A percentile compares a stretch with the other conserved stretches of the same genome.
phyloP scores from a whole-genome alignment of 2,113 vertebrate genomes.

The Planiliza haematocheilus region DNA sequence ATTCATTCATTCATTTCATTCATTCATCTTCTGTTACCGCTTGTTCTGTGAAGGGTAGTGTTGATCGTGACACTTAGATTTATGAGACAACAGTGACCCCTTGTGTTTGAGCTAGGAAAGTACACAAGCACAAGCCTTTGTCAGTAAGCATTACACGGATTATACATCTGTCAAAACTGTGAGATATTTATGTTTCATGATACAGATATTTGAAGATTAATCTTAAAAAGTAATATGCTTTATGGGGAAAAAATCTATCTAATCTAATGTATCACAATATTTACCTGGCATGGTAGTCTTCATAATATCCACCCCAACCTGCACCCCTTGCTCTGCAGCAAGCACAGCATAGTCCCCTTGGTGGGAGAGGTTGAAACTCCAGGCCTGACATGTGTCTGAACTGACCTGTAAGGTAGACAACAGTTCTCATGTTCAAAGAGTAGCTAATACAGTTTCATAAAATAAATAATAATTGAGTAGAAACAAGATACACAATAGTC shows the following conservation, averaged over 20 bases:
- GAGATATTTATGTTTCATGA: too few relatives aligned
- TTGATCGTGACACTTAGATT: background rate
- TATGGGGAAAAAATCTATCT: too few relatives aligned
- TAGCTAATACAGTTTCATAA: too few relatives aligned
- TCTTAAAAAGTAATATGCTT: too few relatives aligned
- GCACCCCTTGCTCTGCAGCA: conserved; percentile 89
- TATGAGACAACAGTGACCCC: conserved; percentile 59
- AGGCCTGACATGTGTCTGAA: conserved; percentile 63
- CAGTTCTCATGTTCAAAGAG: background rate
- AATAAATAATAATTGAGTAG: too few relatives aligned
- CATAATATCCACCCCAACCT: conserved; percentile 96
- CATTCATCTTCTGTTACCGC: too few relatives aligned
- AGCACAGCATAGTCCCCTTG: conserved; percentile 95
- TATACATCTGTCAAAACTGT: too few relatives aligned
- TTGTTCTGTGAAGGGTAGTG: too few relatives aligned
- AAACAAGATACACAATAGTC: too few relatives aligned
- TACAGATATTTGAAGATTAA: too few relatives aligned
- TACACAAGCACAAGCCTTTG: background rate
- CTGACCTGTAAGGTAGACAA: conserved; percentile 37
- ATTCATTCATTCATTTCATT: too few relatives aligned
- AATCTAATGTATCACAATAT: background rate
- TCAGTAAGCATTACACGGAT: too few relatives aligned
- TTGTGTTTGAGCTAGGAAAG: conserved; percentile 45
- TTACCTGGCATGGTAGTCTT: conserved; percentile 93
- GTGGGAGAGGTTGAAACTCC: conserved; percentile 96